A percentile compares a stretch with the other conserved stretches of the same genome.
phyloP scores from a whole-genome alignment of 1,140 invertebrate genomes.

The Aleiodes sp. region DNA sequence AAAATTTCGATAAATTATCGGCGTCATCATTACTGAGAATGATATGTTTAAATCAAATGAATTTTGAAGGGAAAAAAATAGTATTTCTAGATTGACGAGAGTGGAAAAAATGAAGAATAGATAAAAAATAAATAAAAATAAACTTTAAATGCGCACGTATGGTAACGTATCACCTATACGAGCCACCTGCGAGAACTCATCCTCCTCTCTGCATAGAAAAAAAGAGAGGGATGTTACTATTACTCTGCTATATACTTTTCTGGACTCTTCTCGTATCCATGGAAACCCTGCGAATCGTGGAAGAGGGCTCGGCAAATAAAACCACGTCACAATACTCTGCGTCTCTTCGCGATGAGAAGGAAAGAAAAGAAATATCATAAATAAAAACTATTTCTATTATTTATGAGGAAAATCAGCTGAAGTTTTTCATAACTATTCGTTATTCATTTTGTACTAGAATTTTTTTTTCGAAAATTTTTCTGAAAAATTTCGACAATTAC shows the following conservation, averaged over 20 bases:
- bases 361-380: conserved; percentile 6
- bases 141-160: conserved; percentile 29
- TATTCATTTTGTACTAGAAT: too few relatives aligned
- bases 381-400: neutral
- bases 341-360: conserved; percentile 7
- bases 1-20: too few relatives aligned
- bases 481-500: too few relatives aligned
- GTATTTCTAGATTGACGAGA: neutral
- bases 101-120: neutral
- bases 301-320: conserved; percentile 44
- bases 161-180: conserved; percentile 24
- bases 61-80: too few relatives aligned
- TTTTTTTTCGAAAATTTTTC: too few relatives aligned
- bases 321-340: conserved; percentile 39
- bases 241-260: conserved; percentile 2
- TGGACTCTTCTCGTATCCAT: conserved; percentile 40
- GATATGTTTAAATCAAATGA: too few relatives aligned
- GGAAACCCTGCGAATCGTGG: conserved; percentile 44
- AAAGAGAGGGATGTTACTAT: conserved; percentile 25
- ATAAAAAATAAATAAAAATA: neutral
- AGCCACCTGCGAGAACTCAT: conserved; percentile 33
- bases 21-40: too few relatives aligned
- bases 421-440: too few relatives aligned
- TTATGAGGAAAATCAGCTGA: too few relatives aligned
- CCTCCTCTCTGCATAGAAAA: neutral